A percentile compares a stretch with the other conserved stretches of the same genome.
Conservation (phyloP, 2,888 invertebrate genomes). For the Linnaemya tessellans region DNA sequence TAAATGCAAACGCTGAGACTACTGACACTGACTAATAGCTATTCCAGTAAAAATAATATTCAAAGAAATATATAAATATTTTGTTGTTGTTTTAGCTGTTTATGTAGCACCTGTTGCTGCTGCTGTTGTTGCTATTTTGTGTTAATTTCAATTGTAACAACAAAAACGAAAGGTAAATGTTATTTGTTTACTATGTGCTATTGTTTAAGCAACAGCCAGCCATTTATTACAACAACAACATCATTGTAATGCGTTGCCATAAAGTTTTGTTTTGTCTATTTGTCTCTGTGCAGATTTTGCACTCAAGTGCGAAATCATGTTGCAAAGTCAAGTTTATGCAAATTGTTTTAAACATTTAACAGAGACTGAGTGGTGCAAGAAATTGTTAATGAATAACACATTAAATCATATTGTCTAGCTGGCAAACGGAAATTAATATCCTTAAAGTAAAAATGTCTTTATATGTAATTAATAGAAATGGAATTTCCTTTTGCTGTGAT, state of each 20-base stretch:
- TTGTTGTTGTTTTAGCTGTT: constrained; percentile 11
- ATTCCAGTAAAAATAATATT: constrained; percentile 31
- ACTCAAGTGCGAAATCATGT: constrained; percentile 74
- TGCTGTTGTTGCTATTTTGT: constrained; percentile 19
- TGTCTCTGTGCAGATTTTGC: constrained; percentile 33
- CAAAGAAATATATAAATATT: neutral
- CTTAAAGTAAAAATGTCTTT: constrained; percentile 9
- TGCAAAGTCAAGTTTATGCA: constrained; percentile 74
- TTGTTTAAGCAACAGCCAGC: constrained; percentile 27
- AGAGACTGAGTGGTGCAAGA: constrained; percentile 2
- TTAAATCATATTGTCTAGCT: neutral
- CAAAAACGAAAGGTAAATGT: constrained; percentile 65
- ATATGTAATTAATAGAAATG: neutral
- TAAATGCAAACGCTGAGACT: constrained; percentile 22
- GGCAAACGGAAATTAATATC: constrained; percentile 49
- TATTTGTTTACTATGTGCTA: constrained; percentile 12
- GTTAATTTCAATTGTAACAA: constrained; percentile 28
- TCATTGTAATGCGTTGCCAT: constrained; percentile 48
- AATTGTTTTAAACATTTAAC: constrained; percentile 32
- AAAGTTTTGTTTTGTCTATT: constrained; percentile 9
- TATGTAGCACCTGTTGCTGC: constrained; percentile 58
- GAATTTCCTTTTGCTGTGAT: neutral
- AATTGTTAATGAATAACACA: neutral
- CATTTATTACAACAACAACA: constrained; percentile 36
- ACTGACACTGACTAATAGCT: constrained; percentile 67